phyloP scores from a whole-genome alignment of 2,888 invertebrate genomes.

The Rhopalosiphum nymphaeae region DNA sequence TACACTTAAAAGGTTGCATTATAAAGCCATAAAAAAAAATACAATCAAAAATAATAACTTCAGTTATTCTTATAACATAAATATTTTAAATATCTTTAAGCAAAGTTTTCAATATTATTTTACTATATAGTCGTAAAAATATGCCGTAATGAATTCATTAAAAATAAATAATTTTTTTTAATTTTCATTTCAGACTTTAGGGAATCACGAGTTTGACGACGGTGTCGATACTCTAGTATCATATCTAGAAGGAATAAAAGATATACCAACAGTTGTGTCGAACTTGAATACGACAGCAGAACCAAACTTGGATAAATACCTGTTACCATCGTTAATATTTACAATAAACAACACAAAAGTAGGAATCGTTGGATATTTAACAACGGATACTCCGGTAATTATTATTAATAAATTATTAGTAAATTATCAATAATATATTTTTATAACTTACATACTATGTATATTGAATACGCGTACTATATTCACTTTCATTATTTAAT shows the following conservation, averaged over 20 bases:
- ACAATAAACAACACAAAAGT: slow-evolving; percentile 73
- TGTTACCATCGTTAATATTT: slow-evolving; percentile 37
- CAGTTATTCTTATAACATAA: background rate
- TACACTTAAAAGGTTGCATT: background rate
- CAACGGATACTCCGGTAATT: slow-evolving; percentile 79
- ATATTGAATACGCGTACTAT: background rate
- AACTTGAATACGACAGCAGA: slow-evolving; percentile 81
- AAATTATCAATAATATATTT: background rate
- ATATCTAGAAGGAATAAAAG: slow-evolving; percentile 76
- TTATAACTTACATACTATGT: background rate
- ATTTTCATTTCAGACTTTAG: slow-evolving; percentile 79
- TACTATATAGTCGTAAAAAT: background rate
- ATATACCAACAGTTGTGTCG: slow-evolving; percentile 79
- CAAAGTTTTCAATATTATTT: background rate
- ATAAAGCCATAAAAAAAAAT: too few relatives aligned
- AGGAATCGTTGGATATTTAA: slow-evolving; percentile 89
- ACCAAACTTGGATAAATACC: slow-evolving; percentile 72
- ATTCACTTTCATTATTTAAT: background rate
- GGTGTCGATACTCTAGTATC: slow-evolving; percentile 81
- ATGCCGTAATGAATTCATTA: background rate
- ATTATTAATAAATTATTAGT: slow-evolving; percentile 23
- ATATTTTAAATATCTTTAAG: background rate
- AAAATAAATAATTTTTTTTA: background rate
- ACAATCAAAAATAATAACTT: background rate
- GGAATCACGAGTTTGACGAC: slow-evolving; percentile 94